Base-by-base conservation (phyloP, 92 coral and sea anemone species). In the Parazoanthus darwini region DNA sequence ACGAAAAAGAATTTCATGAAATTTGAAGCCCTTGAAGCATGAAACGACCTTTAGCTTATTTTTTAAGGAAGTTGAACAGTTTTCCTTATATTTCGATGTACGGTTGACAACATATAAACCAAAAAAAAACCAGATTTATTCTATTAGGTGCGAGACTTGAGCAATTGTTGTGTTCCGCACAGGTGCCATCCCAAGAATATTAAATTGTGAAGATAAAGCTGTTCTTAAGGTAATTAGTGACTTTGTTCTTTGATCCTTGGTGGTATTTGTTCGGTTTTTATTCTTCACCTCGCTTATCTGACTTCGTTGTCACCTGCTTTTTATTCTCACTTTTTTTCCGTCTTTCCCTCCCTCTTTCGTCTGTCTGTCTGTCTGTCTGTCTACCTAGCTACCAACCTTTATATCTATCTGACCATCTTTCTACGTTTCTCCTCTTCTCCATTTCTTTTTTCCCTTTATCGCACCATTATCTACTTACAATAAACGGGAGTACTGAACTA, bases 131-230 rank as follows among this genome's bases (percentile, higher is more conserved):
- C 16, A 2, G 6, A 20, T 73, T 11, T 29, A 15, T 29, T 26
- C 13, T 15, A 26, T 33, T 11, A 73, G 3, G 43, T 73, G 33
- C 38, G 33, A 36, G n/a, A 73, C 26, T 42, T 38, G 26, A 33
- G 3, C 22, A 87, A 25, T 1, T 77, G 35, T 77, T 86, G 63
- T 8, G 65, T 42, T 18, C 80, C 75, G 56, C 25, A 15, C 84
- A 94, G 94, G 93, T 91, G 95, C 91, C 15, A 83, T 95, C 79
- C 92, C 93, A 58, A 91, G 88, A 90, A 84, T 94, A 76, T 59
- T 96, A 82, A 89, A 88, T 79, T 87, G 90, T 81, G 86, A 92
- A 26, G 93, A 93, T 75, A 86, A 85, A 58, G 90, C 91, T 46
- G 93, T 92, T 42, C 94, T 94, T 35, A 95, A 96, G 92, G 98